Evolutionary conservation across 2,888 invertebrate genomes (phyloP).

Genomic region (Nomada ferruginata): DNA sequence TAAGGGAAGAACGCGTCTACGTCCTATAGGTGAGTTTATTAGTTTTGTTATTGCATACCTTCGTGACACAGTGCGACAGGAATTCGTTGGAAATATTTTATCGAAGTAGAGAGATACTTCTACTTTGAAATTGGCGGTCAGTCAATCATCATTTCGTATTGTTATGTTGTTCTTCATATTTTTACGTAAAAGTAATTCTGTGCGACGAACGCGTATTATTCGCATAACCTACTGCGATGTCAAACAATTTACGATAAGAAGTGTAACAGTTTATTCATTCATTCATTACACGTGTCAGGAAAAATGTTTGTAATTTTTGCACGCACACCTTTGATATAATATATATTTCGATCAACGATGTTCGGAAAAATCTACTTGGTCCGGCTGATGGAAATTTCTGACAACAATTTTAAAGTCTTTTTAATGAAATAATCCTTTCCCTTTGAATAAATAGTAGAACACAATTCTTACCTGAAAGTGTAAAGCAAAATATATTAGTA

Average conservation of each 20-base stretch:
- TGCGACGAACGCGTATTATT: background rate
- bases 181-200: background rate
- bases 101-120: too few species aligned
- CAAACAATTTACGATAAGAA: slow-evolving; percentile 20
- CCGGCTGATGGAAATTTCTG: slow-evolving; percentile 38
- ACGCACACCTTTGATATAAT: background rate
- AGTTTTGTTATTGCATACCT: slow-evolving; percentile 47
- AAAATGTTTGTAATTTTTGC: background rate
- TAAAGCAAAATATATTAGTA: too few species aligned
- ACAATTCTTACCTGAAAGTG: too few species aligned
- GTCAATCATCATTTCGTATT: background rate
- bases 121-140: too few species aligned
- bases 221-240: slow-evolving; percentile 21
- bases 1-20: slow-evolving; percentile 41
- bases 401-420: background rate
- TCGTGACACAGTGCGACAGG: background rate
- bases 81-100: background rate
- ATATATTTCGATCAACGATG: slow-evolving; percentile 28
- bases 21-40: slow-evolving; percentile 59
- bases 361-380: slow-evolving; percentile 52
- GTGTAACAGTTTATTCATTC: background rate
- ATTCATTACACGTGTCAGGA: background rate
- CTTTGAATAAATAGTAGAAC: too few species aligned
- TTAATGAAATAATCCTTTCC: too few species aligned
- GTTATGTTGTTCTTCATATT: background rate